These are phyloP conservation scores for Tetranychus piercei DNA, from an alignment of 2,888 invertebrate genomes.

Conservation along the genomic window DNA sequence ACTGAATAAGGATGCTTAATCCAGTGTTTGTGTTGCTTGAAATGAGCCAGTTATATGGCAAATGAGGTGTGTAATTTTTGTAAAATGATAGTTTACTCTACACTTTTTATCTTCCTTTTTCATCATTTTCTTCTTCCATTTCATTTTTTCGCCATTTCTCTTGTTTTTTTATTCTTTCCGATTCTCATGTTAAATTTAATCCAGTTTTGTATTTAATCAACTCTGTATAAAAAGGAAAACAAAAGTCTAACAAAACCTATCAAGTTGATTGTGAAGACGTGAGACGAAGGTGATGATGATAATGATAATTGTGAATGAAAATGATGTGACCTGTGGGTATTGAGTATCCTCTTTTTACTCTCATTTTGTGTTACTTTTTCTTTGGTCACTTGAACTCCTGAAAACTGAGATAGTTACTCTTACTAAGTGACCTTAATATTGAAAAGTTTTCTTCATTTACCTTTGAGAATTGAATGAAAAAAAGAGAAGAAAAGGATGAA, in stretches of 20 bases:
- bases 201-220: conserved; percentile 20
- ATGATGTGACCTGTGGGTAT: conserved; percentile 15
- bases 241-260: not conserved
- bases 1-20: not conserved
- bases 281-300: conserved; percentile 5
- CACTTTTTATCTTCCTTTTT: conserved; percentile 13
- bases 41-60: not conserved
- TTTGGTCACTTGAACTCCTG: not conserved
- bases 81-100: conserved; percentile 5
- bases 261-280: not conserved
- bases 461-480: not conserved
- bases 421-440: not conserved
- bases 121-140: conserved; percentile 15
- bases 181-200: not conserved
- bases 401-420: not conserved
- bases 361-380: not conserved
- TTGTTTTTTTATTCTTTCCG: conserved; percentile 20
- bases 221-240: conserved; percentile 5
- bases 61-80: conserved; percentile 1
- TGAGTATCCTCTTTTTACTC: not conserved
- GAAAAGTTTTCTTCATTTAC: not conserved
- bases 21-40: not conserved
- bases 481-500: not conserved
- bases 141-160: conserved; percentile 15
- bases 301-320: conserved; percentile 11